Conservation (phyloP, 2,888 invertebrate species). For the Bombylius major region DNA sequence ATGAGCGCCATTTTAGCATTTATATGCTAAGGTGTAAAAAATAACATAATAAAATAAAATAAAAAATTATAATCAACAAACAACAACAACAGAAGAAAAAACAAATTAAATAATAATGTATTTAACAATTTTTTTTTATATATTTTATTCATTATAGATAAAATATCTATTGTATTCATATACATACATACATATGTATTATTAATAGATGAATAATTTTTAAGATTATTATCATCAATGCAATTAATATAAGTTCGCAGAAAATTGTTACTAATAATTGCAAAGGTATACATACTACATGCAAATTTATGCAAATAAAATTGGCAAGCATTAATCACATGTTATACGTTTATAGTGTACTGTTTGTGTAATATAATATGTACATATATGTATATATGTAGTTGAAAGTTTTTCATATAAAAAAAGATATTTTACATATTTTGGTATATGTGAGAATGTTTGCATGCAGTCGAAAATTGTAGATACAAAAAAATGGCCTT, state of each 20-base stretch:
- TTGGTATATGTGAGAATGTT: too few species aligned
- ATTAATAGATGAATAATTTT: not conserved
- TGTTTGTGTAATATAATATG: too few species aligned
- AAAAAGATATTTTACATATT: too few species aligned
- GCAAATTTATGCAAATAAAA: conserved; percentile 11
- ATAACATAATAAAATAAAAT: not conserved
- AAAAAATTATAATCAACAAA: not conserved
- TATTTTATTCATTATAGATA: too few species aligned
- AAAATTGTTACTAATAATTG: conserved; percentile 7
- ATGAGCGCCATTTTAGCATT: conserved; percentile 8
- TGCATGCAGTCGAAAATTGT: too few species aligned
- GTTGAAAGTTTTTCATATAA: too few species aligned
- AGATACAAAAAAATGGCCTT: too few species aligned
- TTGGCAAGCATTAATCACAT: conserved; percentile 9
- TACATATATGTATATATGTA: too few species aligned
- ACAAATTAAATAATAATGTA: not conserved
- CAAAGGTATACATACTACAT: not conserved
- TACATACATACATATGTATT: not conserved
- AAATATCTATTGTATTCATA: not conserved
- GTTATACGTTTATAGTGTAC: not conserved
- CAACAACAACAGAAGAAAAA: not conserved
- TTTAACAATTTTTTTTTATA: too few species aligned
- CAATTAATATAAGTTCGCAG: conserved; percentile 9
- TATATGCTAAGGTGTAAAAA: conserved; percentile 1
- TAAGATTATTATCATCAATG: not conserved